Base-by-base conservation (phyloP, 2,797 vertebrate genomes). In the Sciurus vulgaris region DNA sequence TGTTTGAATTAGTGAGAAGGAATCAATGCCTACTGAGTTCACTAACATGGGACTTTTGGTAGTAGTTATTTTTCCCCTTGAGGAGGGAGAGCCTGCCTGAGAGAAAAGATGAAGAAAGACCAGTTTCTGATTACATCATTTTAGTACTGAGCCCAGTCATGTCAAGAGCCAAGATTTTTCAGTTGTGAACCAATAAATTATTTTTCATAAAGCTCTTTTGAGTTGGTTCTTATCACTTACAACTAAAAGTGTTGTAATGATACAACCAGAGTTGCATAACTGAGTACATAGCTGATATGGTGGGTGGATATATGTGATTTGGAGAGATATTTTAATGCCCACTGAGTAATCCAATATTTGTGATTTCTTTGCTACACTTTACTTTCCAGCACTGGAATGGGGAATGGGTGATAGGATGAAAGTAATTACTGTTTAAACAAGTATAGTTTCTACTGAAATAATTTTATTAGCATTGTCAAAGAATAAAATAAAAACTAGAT, bases 401-500 rank as follows among this genome's bases (percentile, higher is more conserved):
- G 93, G 20, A 59, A 14, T 76, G 61, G 35, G 9, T 91, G 56
- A 89, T 41, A 56, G 81, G 30, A 69, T 92, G 67, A 92, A 94
- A 94, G 51, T 79, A 78, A 51, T 81, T 93, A 65, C 63, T 69
- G 61, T 78, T 94, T 94, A 89, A 95, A 77, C 24, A 94, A 65
- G 15, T 76, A 83, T 67, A 94, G n/a, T 95, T 96, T 82, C 67
- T 95, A 38, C 44, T 74, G 49, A 86, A 91, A 92, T 85, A 85
- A 89, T 95, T 95, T 94, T 92, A 69, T 89, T 92, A 96, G 35
- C 84, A 84, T 86, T 63, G 41, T 88, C 73, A 88, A 82, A 70
- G 30, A 94, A 77, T 91, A 96, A 95, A 97, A 78, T 89, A 51
- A 33, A 95, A 93, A 81, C 91, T 44, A 90, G 63, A 30, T 96